These are phyloP conservation scores for Euplexia lucipara DNA, from an alignment of 2,888 invertebrate species.

Conservation along the genomic window DNA sequence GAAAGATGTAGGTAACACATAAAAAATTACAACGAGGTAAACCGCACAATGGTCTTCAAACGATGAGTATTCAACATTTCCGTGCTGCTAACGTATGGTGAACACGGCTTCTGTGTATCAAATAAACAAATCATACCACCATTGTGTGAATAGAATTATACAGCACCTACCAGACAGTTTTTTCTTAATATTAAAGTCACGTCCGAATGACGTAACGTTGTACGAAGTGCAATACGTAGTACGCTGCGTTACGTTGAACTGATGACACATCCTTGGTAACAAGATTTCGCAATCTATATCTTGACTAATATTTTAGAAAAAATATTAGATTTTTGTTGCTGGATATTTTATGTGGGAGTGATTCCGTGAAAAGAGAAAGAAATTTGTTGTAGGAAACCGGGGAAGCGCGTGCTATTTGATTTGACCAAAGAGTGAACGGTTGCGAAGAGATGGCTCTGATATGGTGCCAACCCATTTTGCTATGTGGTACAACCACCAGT, in stretches of 20 bases:
- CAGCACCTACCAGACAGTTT: conserved; percentile 29
- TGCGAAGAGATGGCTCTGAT: no score
- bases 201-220: conserved; percentile 44
- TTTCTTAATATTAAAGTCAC: conserved; percentile 24
- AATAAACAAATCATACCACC: neutral
- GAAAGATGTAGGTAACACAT: no score
- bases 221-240: conserved; percentile 24
- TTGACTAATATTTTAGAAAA: no score
- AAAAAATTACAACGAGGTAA: neutral
- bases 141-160: conserved; percentile 17
- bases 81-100: neutral
- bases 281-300: conserved; percentile 17
- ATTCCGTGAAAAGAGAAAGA: no score
- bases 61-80: no score
- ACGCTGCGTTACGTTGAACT: conserved; percentile 12
- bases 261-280: conserved; percentile 33
- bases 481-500: no score
- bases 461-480: no score
- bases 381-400: no score
- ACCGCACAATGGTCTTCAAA: neutral
- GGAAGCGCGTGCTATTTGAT: no score
- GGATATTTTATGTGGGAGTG: no score
- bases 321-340: no score
- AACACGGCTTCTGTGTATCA: neutral
- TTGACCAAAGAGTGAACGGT: no score